Percentiles rank a stretch among this genome's conserved stretches.
Conservation (phyloP, 2,888 invertebrate genomes). For the Patella depressa region DNA sequence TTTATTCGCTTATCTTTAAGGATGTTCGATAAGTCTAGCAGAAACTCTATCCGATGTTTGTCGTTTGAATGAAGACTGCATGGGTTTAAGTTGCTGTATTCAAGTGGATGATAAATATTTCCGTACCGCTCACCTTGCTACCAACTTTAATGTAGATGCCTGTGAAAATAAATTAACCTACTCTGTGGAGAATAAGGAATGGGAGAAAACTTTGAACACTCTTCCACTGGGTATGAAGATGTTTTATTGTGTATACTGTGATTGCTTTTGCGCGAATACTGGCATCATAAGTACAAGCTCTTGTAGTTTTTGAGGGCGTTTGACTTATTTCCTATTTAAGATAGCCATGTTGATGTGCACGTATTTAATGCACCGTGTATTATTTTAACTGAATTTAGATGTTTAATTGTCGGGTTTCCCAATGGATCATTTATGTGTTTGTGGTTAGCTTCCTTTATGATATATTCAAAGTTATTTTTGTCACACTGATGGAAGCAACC, state of each 20-base stretch:
- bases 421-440: too few species aligned
- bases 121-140: neutral
- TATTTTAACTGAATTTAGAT: too few species aligned
- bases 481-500: too few species aligned
- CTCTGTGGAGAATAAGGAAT: neutral
- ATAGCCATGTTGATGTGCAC: too few species aligned
- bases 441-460: too few species aligned
- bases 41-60: neutral
- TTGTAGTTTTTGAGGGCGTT: too few species aligned
- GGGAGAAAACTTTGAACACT: neutral
- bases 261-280: neutral
- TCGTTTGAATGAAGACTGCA: neutral
- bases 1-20: neutral
- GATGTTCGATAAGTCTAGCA: neutral
- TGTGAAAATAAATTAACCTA: neutral
- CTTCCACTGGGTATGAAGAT: neutral
- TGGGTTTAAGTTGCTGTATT: neutral
- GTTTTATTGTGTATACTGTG: neutral
- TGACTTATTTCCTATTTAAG: too few species aligned
- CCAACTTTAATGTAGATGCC: neutral
- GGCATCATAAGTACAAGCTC: too few species aligned
- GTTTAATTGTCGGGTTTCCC: too few species aligned
- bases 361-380: too few species aligned
- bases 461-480: too few species aligned
- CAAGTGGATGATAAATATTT: neutral